phyloP scores from a whole-genome alignment of 2,113 vertebrate species.

The Silurus glanis region DNA sequence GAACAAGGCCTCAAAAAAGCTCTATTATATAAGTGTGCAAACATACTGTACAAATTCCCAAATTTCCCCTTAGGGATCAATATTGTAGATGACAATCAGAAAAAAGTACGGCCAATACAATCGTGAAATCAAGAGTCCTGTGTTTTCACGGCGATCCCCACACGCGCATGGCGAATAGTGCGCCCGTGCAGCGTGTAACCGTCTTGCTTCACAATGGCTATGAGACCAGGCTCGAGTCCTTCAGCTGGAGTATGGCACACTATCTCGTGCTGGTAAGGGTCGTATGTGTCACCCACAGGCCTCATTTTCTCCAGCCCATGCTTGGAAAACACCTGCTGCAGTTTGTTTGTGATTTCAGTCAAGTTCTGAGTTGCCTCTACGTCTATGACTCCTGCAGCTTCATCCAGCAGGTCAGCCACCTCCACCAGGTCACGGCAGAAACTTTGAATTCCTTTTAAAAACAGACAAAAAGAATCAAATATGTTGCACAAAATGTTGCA shows the following conservation, averaged over 20 bases:
- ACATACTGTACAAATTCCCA: neutral
- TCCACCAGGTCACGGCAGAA: conserved; percentile 86
- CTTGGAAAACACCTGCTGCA: conserved; percentile 81
- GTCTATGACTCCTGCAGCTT: conserved; percentile 64
- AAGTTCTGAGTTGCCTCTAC: conserved; percentile 67
- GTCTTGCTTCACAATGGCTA: conserved; percentile 79
- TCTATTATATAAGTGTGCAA: neutral
- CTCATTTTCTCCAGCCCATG: conserved; percentile 85
- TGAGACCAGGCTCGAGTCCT: conserved; percentile 75
- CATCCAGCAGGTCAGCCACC: conserved; percentile 82
- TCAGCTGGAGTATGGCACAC: conserved; percentile 79
- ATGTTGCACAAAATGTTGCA: neutral
- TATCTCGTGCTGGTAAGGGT: conserved; percentile 84
- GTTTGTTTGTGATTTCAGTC: conserved; percentile 73
- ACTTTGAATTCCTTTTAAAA: conserved; percentile 79
- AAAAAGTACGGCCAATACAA: neutral
- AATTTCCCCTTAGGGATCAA: neutral
- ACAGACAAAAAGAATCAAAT: neutral
- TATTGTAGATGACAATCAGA: neutral
- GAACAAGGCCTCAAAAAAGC: neutral
- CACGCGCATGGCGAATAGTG: conserved; percentile 81
- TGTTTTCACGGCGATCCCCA: conserved; percentile 81
- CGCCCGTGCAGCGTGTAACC: conserved; percentile 86
- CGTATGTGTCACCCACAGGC: conserved; percentile 78
- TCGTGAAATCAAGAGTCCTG: conserved; percentile 64